Conservation (phyloP, 2,113 vertebrate species). For the Notothenia coriiceps region DNA sequence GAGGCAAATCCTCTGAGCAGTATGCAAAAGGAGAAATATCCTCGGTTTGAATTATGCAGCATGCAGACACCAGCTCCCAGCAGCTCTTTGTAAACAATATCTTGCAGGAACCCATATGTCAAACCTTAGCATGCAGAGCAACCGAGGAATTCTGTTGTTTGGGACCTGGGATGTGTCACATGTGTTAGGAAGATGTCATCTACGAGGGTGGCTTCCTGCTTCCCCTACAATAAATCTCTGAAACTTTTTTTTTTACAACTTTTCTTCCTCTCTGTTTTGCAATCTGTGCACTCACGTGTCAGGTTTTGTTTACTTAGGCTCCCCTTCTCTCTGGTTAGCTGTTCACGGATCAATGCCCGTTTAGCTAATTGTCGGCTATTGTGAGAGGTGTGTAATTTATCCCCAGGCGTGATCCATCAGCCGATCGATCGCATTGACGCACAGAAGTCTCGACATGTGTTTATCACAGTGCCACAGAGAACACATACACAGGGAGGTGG, state of each 20-base stretch:
- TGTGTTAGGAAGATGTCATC: slow-evolving; percentile 41
- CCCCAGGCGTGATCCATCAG: slow-evolving; percentile 66
- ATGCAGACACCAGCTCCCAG: slow-evolving; percentile 17
- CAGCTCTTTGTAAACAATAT: slow-evolving; percentile 53
- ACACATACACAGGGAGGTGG: slow-evolving; percentile 16
- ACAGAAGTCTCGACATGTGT: slow-evolving; percentile 52
- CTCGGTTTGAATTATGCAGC: slow-evolving; percentile 5
- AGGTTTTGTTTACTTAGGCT: slow-evolving; percentile 29
- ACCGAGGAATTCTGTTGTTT: slow-evolving; percentile 55
- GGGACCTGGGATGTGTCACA: slow-evolving; percentile 57
- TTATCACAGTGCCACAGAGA: slow-evolving; percentile 50
- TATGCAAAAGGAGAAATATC: slow-evolving; percentile 40
- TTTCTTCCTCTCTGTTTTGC: background rate
- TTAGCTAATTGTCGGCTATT: slow-evolving; percentile 77
- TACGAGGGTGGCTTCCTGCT: slow-evolving; percentile 40
- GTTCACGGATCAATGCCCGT: slow-evolving; percentile 63
- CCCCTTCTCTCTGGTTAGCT: slow-evolving; percentile 4
- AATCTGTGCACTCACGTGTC: background rate
- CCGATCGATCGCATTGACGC: slow-evolving; percentile 63
- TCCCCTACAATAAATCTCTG: slow-evolving; percentile 1
- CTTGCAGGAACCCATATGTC: slow-evolving; percentile 54
- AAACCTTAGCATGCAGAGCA: slow-evolving; percentile 57
- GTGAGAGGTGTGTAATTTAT: slow-evolving; percentile 59
- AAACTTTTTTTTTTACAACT: background rate
- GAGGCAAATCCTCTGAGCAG: slow-evolving; percentile 35